phyloP scores from a whole-genome alignment of 2,888 invertebrate genomes.

The Strigamia maritima region DNA sequence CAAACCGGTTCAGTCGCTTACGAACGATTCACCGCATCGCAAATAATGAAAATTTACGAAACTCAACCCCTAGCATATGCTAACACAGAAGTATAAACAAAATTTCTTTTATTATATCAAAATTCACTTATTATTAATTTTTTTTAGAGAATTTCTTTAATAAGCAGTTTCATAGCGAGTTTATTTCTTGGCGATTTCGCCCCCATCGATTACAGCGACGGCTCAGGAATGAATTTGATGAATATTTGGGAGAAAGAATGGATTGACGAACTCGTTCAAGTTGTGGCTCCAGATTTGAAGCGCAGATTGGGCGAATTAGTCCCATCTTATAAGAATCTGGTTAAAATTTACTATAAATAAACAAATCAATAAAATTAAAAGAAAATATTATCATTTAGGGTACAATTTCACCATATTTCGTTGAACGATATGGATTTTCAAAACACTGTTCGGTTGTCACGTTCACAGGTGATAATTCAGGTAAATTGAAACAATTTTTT shows the following conservation, averaged over 20 bases:
- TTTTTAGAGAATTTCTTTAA: constrained; percentile 76
- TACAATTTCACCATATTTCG: constrained; percentile 71
- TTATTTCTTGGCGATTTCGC: constrained; percentile 83
- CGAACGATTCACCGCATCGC: constrained; percentile 88
- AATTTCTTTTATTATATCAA: background rate
- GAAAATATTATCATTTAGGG: constrained; percentile 60
- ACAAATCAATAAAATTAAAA: background rate
- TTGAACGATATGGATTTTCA: constrained; percentile 79
- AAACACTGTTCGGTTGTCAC: constrained; percentile 75
- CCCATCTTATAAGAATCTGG: constrained; percentile 58
- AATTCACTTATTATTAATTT: background rate
- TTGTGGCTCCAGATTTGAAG: constrained; percentile 70
- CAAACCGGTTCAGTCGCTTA: constrained; percentile 83
- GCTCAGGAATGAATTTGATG: constrained; percentile 93
- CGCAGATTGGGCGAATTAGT: constrained; percentile 73
- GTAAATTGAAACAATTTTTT: constrained; percentile 56
- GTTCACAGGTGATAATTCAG: constrained; percentile 94
- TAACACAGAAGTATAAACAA: constrained; percentile 64
- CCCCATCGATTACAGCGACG: constrained; percentile 87
- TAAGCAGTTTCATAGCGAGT: constrained; percentile 89
- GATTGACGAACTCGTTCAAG: constrained; percentile 66
- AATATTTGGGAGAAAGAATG: constrained; percentile 75
- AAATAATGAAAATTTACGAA: constrained; percentile 83
- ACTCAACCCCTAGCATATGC: constrained; percentile 67
- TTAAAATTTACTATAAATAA: constrained; percentile 43